Conservation (phyloP, 2,888 invertebrate species). For the Tetragonula carbonaria region DNA sequence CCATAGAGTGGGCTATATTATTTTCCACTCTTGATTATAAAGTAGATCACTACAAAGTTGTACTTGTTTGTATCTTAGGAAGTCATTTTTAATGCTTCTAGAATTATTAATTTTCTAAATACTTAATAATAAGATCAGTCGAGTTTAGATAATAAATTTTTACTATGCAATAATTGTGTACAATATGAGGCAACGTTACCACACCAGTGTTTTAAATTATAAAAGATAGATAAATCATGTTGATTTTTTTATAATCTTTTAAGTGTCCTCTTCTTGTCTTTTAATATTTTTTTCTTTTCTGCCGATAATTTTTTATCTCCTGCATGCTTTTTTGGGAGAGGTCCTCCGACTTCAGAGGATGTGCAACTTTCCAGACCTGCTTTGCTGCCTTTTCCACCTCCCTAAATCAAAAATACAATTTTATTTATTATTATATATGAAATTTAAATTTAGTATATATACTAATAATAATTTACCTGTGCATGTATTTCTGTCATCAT, state of each 20-base stretch:
- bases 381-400: constrained; percentile 82
- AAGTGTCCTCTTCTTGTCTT: constrained; percentile 93
- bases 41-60: constrained; percentile 64
- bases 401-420: constrained; percentile 61
- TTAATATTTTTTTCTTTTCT: constrained; percentile 90
- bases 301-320: constrained; percentile 90
- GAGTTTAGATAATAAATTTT: constrained; percentile 76
- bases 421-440: constrained; percentile 7
- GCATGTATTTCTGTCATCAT: constrained; percentile 97
- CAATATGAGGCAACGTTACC: constrained; percentile 77
- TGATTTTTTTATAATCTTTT: constrained; percentile 90
- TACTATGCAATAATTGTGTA: constrained; percentile 77
- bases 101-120: constrained; percentile 71
- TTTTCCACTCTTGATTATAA: constrained; percentile 66
- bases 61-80: constrained; percentile 66
- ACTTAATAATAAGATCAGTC: constrained; percentile 77
- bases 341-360: constrained; percentile 86
- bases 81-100: constrained; percentile 62
- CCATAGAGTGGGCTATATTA: constrained; percentile 63
- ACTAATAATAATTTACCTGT: constrained; percentile 84
- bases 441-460: neutral
- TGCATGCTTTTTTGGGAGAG: constrained; percentile 94
- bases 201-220: constrained; percentile 78
- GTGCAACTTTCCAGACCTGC: constrained; percentile 82
- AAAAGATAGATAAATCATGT: constrained; percentile 68